Percentiles rank a stretch among this genome's conserved stretches.
These are phyloP conservation scores for Torymus aiolomorphi DNA, from an alignment of 2,888 invertebrate genomes.

Conservation along the genomic window DNA sequence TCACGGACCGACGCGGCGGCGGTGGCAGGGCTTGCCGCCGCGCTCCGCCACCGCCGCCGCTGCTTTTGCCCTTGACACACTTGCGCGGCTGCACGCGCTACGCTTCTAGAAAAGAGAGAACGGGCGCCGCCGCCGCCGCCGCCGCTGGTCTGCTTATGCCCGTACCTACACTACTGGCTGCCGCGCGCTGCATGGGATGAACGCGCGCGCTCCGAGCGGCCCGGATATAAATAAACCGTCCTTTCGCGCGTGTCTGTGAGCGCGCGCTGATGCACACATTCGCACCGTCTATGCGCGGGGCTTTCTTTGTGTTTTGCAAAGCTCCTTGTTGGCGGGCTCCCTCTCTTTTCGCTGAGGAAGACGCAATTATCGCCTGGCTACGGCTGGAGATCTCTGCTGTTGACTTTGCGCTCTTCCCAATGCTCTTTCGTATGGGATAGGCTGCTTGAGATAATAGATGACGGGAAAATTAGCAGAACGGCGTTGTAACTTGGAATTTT, in stretches of 20 bases:
- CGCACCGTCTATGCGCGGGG: not conserved
- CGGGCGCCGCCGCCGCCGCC: conserved; percentile 10
- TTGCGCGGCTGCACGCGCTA: conserved; percentile 59
- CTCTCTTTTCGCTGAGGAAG: no score
- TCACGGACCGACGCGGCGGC: conserved; percentile 70
- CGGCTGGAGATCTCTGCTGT: no score
- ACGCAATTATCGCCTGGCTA: no score
- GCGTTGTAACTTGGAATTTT: no score
- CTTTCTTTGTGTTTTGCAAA: no score
- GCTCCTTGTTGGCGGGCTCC: not conserved
- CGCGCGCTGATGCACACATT: not conserved
- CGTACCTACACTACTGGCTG: conserved; percentile 50
- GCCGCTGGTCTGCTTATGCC: conserved; percentile 37
- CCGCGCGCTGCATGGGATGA: not conserved
- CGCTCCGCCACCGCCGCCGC: not conserved
- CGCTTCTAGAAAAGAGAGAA: conserved; percentile 36
- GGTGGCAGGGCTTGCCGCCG: conserved; percentile 40
- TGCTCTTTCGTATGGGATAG: no score
- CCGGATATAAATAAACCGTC: conserved; percentile 49
- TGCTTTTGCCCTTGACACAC: conserved; percentile 73
- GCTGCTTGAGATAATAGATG: no score
- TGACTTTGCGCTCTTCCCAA: no score
- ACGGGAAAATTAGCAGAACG: no score
- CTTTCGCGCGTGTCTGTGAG: conserved; percentile 30
- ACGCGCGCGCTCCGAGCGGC: not conserved